Evolutionary conservation across 2,113 vertebrate species (phyloP).

Genomic region (Proterorhinus semilunaris): DNA sequence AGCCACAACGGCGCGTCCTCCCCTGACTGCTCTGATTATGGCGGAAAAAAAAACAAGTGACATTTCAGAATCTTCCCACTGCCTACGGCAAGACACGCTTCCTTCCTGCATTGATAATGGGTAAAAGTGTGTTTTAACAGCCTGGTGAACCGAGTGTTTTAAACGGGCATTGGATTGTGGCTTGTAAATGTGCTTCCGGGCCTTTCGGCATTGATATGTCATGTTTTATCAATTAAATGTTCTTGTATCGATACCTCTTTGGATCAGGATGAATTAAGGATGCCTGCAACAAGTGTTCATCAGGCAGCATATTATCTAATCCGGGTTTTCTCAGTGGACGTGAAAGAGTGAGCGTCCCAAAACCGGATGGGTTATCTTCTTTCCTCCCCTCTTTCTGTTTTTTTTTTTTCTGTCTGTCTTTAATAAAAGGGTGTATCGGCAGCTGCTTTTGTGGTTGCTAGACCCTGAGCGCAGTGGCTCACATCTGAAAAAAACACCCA

Average conservation of each 20-base stretch:
- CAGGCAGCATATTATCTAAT: too few relatives aligned
- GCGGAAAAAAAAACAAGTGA: neutral
- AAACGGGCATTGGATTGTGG: too few relatives aligned
- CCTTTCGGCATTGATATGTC: too few relatives aligned
- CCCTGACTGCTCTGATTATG: conserved; percentile 14
- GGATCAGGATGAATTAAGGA: too few relatives aligned
- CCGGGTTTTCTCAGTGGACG: too few relatives aligned
- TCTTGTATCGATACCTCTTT: too few relatives aligned
- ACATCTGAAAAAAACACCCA: conserved; percentile 45
- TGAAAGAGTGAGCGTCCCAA: too few relatives aligned
- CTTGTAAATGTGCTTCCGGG: too few relatives aligned
- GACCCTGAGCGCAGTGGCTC: conserved; percentile 27
- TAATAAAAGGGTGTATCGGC: conserved; percentile 5
- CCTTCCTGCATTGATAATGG: neutral
- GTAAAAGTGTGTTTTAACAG: neutral
- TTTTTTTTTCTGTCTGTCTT: neutral
- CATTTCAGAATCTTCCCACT: conserved; percentile 1
- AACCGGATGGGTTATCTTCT: neutral
- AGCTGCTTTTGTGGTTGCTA: conserved; percentile 20
- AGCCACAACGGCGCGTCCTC: neutral
- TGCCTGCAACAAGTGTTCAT: too few relatives aligned
- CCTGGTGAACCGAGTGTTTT: too few relatives aligned
- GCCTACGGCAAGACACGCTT: neutral
- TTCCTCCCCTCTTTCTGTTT: neutral
- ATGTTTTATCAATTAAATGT: too few relatives aligned